phyloP scores from a whole-genome alignment of 2,113 vertebrate species.

The Chionomys nivalis region DNA sequence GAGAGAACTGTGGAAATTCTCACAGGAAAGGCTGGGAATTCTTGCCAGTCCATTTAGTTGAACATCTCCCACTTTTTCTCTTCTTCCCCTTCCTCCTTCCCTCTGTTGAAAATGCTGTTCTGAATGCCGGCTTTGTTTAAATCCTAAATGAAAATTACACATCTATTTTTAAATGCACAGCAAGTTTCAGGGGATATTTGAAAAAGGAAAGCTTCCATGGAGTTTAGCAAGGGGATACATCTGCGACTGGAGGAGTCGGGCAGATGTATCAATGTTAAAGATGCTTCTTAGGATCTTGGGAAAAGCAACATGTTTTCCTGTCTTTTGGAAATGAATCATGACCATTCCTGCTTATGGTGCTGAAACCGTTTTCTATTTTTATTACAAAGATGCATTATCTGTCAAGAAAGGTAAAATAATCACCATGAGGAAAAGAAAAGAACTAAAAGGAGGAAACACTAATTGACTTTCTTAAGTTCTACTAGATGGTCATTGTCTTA shows the following conservation, averaged over 20 bases:
- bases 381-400: constrained; percentile 53
- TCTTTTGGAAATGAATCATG: constrained; percentile 42
- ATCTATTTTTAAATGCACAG: constrained; percentile 64
- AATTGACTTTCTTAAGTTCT: constrained; percentile 8
- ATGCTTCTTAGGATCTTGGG: not conserved
- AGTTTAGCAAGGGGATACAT: constrained; percentile 37
- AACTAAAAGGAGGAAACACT: not conserved
- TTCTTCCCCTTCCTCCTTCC: not conserved
- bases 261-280: constrained; percentile 40
- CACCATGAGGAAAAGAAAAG: not conserved
- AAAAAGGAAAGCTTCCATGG: constrained; percentile 16
- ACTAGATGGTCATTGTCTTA: not conserved
- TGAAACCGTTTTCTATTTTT: constrained; percentile 42
- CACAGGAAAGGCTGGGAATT: not conserved
- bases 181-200: constrained; percentile 31
- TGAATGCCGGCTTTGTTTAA: constrained; percentile 44
- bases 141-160: constrained; percentile 28
- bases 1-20: not conserved
- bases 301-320: not conserved
- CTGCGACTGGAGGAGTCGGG: constrained; percentile 54
- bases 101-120: not conserved
- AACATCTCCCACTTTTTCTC: not conserved
- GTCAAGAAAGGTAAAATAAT: constrained; percentile 24
- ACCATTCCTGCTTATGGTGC: not conserved
- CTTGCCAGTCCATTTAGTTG: not conserved